Conservation (phyloP, 2,888 invertebrate species). For the Pyrocoelia pectoralis region DNA sequence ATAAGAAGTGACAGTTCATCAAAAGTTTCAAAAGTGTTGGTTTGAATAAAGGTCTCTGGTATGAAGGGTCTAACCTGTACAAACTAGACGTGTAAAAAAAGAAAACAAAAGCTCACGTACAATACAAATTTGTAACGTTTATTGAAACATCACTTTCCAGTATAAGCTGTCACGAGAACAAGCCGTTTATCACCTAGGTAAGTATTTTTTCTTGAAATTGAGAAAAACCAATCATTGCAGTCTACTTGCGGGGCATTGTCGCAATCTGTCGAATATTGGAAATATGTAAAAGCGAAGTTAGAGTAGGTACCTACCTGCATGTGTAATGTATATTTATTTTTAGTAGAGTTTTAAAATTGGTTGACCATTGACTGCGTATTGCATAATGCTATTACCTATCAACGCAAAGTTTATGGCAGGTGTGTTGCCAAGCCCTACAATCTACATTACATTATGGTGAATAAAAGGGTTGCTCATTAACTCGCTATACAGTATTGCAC, state of each 20-base stretch:
- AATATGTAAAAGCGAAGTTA: too few species aligned
- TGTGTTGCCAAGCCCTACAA: constrained; percentile 1
- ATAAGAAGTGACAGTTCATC: constrained; percentile 46
- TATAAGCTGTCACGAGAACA: constrained; percentile 45
- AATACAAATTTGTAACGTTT: constrained; percentile 53
- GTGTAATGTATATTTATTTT: too few species aligned
- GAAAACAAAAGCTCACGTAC: constrained; percentile 39
- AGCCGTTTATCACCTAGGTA: constrained; percentile 14
- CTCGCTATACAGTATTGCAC: constrained; percentile 37
- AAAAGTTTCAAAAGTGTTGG: constrained; percentile 43
- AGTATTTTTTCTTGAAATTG: too few species aligned
- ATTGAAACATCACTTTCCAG: constrained; percentile 43
- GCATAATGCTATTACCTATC: too few species aligned
- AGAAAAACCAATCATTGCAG: too few species aligned
- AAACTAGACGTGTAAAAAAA: constrained; percentile 35
- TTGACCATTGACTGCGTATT: too few species aligned
- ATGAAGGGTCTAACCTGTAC: constrained; percentile 27
- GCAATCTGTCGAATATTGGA: too few species aligned
- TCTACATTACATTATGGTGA: neutral
- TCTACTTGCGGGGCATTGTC: too few species aligned
- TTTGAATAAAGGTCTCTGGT: constrained; percentile 30
- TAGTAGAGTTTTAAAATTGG: too few species aligned
- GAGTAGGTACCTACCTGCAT: too few species aligned
- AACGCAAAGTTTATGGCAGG: constrained; percentile 22
- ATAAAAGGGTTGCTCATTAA: constrained; percentile 37